These are phyloP conservation scores for Rhinella marina DNA, from an alignment of 2,797 vertebrate genomes.

Conservation along the genomic window DNA sequence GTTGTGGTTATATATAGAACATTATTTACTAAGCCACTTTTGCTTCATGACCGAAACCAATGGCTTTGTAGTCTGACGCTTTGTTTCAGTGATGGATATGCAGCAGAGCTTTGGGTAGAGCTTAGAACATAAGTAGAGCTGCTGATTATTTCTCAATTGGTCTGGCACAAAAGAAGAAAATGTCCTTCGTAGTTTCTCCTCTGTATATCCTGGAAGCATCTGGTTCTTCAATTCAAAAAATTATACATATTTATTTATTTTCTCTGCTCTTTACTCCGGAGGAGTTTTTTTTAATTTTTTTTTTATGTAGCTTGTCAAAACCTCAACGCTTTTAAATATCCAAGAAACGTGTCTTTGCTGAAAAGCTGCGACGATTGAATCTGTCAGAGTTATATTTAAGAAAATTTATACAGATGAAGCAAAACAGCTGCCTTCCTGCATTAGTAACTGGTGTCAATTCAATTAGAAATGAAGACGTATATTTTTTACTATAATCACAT, in stretches of 20 bases:
- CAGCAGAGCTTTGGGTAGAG: conserved; percentile 42
- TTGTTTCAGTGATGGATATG: conserved; percentile 28
- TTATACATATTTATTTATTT: conserved; percentile 49
- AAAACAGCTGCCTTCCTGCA: conserved; percentile 48
- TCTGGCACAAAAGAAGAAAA: conserved; percentile 34
- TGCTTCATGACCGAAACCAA: conserved; percentile 7
- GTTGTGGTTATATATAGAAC: conserved; percentile 30
- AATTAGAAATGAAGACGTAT: not conserved
- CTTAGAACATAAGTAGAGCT: conserved; percentile 36
- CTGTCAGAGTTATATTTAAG: conserved; percentile 36
- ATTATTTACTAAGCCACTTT: conserved; percentile 24
- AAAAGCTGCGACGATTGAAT: conserved; percentile 38
- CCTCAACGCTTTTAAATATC: conserved; percentile 16
- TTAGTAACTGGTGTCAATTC: conserved; percentile 8
- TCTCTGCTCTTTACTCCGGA: conserved; percentile 37
- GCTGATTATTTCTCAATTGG: conserved; percentile 42
- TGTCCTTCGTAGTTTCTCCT: conserved; percentile 8
- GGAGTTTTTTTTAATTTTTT: conserved; percentile 26
- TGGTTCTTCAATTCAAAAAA: conserved; percentile 42
- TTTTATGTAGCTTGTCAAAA: conserved; percentile 32
- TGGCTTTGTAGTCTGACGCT: conserved; percentile 39
- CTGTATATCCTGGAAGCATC: conserved; percentile 50
- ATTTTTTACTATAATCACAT: not conserved
- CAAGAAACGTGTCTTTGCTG: conserved; percentile 42
- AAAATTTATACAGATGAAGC: conserved; percentile 36